Percentiles rank a stretch among this genome's conserved stretches.
Evolutionary conservation across 2,797 vertebrate species (phyloP).

Genomic region (Poeciliopsis turneri): DNA sequence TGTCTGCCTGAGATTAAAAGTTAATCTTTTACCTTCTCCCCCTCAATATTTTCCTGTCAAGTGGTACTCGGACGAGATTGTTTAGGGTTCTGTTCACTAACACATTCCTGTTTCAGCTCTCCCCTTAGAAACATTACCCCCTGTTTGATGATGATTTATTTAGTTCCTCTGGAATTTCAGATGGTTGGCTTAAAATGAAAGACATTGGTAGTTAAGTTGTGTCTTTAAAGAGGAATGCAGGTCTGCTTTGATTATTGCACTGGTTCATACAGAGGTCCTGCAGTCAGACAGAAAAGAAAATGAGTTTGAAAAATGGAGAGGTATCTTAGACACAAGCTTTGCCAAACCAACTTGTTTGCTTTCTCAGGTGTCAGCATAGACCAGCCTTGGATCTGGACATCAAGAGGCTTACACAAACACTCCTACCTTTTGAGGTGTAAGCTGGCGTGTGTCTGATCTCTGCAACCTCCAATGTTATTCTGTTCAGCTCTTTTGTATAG

Average conservation of each 20-base stretch:
- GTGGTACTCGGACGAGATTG: slow-evolving; percentile 56
- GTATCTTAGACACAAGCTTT: slow-evolving; percentile 30
- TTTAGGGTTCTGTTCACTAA: slow-evolving; percentile 57
- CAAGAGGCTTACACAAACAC: slow-evolving; percentile 63
- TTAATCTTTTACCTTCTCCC: slow-evolving; percentile 54
- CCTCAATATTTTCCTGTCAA: slow-evolving; percentile 65
- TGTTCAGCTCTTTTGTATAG: slow-evolving; percentile 34
- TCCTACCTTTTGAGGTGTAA: slow-evolving; percentile 55
- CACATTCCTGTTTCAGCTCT: slow-evolving; percentile 38
- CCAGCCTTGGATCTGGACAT: slow-evolving; percentile 55
- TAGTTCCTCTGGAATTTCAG: slow-evolving; percentile 48
- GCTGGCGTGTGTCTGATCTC: slow-evolving; percentile 53
- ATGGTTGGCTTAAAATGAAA: slow-evolving; percentile 33
- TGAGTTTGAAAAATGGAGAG: slow-evolving; percentile 17
- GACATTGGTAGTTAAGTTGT: slow-evolving; percentile 40
- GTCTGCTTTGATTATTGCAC: slow-evolving; percentile 40
- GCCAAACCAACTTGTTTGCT: slow-evolving; percentile 42
- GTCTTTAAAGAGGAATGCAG: slow-evolving; percentile 41
- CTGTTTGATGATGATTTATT: slow-evolving; percentile 60
- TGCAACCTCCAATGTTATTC: slow-evolving; percentile 40
- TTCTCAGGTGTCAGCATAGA: slow-evolving; percentile 38
- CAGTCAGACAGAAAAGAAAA: slow-evolving; percentile 29
- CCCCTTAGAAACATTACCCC: slow-evolving; percentile 12
- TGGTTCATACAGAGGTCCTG: slow-evolving; percentile 27
- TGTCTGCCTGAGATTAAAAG: slow-evolving; percentile 46